phyloP scores from a whole-genome alignment of 2,797 vertebrate genomes.

The Okamejei kenojei region DNA sequence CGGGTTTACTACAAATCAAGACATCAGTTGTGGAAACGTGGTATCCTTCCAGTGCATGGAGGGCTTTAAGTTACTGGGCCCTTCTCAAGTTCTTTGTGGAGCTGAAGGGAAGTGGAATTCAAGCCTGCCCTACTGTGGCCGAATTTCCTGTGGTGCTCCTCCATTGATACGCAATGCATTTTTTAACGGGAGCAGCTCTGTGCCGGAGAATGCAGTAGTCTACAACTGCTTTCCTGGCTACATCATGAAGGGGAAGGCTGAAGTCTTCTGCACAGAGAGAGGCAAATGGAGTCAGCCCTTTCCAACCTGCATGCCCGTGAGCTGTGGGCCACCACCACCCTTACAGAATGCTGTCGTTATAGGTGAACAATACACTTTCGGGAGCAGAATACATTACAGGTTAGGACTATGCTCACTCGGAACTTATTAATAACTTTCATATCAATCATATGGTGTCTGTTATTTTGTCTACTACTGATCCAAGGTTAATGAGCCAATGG shows the following conservation, averaged over 20 bases:
- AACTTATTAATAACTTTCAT: not conserved
- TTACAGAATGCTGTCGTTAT: constrained; percentile 63
- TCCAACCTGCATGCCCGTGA: constrained; percentile 73
- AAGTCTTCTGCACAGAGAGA: constrained; percentile 70
- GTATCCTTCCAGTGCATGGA: constrained; percentile 71
- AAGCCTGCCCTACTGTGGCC: constrained; percentile 73
- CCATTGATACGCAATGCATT: constrained; percentile 73
- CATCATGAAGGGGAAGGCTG: constrained; percentile 61
- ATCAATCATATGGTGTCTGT: not conserved
- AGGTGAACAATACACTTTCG: constrained; percentile 68
- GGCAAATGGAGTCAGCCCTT: constrained; percentile 77
- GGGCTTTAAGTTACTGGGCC: constrained; percentile 75
- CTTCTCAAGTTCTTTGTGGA: constrained; percentile 71
- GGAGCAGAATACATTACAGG: constrained; percentile 78
- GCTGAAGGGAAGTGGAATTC: constrained; percentile 77
- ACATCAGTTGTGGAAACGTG: constrained; percentile 68
- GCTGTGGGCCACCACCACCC: constrained; percentile 75
- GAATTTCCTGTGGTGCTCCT: constrained; percentile 66
- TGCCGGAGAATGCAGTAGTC: constrained; percentile 65
- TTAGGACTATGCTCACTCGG: constrained; percentile 51
- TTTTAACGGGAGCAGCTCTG: constrained; percentile 63
- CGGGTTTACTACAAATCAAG: constrained; percentile 60
- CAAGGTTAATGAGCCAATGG: not conserved
- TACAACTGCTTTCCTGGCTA: constrained; percentile 81
- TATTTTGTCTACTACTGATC: not conserved